Base-by-base conservation (phyloP, 2,113 vertebrate species). In the Corythornis cristatus region DNA sequence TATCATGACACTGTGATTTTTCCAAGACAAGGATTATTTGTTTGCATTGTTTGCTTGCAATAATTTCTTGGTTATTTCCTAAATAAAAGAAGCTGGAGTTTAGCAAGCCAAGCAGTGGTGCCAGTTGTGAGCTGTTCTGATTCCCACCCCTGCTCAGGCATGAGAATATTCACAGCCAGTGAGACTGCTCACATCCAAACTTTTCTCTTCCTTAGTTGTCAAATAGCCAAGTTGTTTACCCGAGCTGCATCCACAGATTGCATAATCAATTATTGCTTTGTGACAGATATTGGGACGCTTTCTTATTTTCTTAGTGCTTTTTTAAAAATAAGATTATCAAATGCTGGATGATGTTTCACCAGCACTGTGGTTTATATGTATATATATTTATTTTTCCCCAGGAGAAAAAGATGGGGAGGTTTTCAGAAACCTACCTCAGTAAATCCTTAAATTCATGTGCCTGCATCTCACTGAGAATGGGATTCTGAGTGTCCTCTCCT, bases 81-180 rank as follows among this genome's bases (percentile, higher is more conserved):
- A 68, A 90, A 35, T 71, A 58, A 83, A 54, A 57, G 43, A 75
- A 90, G 83, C 71, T 54, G 56, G 17, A 12, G 54, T 68, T 86
- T 48, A 86, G 51, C 25, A 56, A 45, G 61, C 25, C 45, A 11
- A 83, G 88, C 56, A 20, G 46, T 4, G 35, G 62, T 73, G 7
- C 8, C 80, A 61, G 53, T 8, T 90, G 43, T 21, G 88, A 83
- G 83, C 77, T 5, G 3, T 15, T 17, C 73, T 50, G 33, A 15
- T 31, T 86, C 92, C 86, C 72, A 42, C 19, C 79, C 33, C 61
- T 51, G 46, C 65, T 77, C 26, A 73, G 76, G 76, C 46, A 0
- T 91, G 88, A 88, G 92, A 91, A 86, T 20, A 23, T 83, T 88
- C 61, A 61, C 88, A 88, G 76, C 42, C 75, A 57, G 65, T 17